Base-by-base conservation (phyloP, 2,113 vertebrate genomes). In the Felis chaus region DNA sequence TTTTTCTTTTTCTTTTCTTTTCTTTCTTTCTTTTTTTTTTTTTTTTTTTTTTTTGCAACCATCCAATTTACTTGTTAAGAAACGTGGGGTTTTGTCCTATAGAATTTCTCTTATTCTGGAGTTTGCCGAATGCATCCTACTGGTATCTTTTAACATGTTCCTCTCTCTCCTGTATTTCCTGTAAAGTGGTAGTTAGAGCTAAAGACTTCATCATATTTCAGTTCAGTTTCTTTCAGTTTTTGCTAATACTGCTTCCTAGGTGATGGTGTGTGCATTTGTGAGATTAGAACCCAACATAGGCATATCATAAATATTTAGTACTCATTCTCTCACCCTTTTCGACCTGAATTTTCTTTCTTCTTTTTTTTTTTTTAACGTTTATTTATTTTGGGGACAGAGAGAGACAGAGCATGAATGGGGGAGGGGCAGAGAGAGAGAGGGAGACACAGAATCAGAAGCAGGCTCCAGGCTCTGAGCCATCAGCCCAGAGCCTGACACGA, bases 61-160 rank as follows among this genome's bases (percentile, higher is more conserved):
- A 71, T 83, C 25, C 31, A 53, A 6, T 74, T 89, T 86, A 92
- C 96, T 84, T 73, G 53, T 98, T 91, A 78, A 73, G 63, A 96
- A 94, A 71, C 31, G 0, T 4, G 13, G 2, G 10, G 66, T 61
- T 87, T 82, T 94, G 33, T 79, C 7, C 19, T 82, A 1, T 74
- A 57, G 25, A 88, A 74, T 93, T 94, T 76, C 27, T 33, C 41
- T 93, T 78, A 74, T 57, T 94, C 78, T 96, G 18, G 39, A 48
- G 33, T 91, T 95, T 91, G 41, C 50, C 36, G 7, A 13, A 94
- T 71, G 79, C 4, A 76, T 83, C 48, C n/a, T 48, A 36, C 29
- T 87, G 63, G 39, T 92, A 45, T 50, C 23, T 79, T 96, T 96
- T 65, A 91, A 81, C 12, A 55, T 79, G 82, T 88, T 84, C n/a